Conservation (phyloP, 2,888 invertebrate species). For the Tanytarsus gracilentus region DNA sequence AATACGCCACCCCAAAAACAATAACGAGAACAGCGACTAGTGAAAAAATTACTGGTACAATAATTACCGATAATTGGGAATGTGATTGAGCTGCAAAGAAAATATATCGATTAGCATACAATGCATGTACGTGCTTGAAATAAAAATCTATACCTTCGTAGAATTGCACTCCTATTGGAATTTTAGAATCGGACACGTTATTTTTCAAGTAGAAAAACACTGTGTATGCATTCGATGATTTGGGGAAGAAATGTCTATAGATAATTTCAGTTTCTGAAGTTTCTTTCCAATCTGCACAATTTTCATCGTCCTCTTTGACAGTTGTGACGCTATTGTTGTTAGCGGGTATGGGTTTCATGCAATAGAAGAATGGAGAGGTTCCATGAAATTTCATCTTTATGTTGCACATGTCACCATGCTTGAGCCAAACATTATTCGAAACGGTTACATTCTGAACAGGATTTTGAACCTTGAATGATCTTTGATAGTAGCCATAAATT, state of each 20-base stretch:
- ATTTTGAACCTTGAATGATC: slow-evolving; percentile 55
- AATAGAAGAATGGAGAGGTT: slow-evolving; percentile 63
- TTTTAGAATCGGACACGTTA: slow-evolving; percentile 59
- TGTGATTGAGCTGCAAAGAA: slow-evolving; percentile 65
- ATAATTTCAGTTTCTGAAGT: slow-evolving; percentile 52
- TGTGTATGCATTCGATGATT: slow-evolving; percentile 60
- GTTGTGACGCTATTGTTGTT: slow-evolving; percentile 36
- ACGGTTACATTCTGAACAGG: slow-evolving; percentile 62
- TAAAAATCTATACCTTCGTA: slow-evolving; percentile 63
- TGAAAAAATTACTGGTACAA: slow-evolving; percentile 76
- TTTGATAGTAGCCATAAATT: slow-evolving; percentile 64
- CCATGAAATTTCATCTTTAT: slow-evolving; percentile 65
- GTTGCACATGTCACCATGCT: slow-evolving; percentile 67
- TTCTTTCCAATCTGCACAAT: slow-evolving; percentile 46
- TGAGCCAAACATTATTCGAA: slow-evolving; percentile 70
- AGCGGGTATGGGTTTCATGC: slow-evolving; percentile 50
- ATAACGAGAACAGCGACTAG: slow-evolving; percentile 72
- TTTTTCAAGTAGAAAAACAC: slow-evolving; percentile 71
- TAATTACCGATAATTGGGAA: slow-evolving; percentile 77
- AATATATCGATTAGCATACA: no score
- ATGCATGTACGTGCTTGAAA: not conserved
- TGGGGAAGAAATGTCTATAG: slow-evolving; percentile 56
- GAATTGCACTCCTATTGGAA: slow-evolving; percentile 66
- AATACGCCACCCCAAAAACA: slow-evolving; percentile 80
- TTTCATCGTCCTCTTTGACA: slow-evolving; percentile 44